Conservation (phyloP, 23 tunicate genomes). For the Halocynthia aurantium region DNA sequence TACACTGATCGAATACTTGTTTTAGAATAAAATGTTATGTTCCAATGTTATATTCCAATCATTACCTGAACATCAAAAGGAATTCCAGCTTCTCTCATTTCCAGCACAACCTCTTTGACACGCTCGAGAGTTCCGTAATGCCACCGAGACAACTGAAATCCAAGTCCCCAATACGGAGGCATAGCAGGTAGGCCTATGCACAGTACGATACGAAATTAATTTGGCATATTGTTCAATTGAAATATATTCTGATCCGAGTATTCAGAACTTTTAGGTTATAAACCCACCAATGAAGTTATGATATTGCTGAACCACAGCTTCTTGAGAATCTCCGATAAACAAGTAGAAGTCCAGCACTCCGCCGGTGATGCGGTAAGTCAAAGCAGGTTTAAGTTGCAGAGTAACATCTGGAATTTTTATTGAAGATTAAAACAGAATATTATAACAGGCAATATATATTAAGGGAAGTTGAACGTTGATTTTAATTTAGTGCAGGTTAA, state of each 20-base stretch:
- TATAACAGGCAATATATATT: no score
- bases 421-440: no score
- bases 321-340: constrained; percentile 89
- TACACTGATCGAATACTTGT: not conserved
- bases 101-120: constrained; percentile 75
- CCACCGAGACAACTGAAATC: constrained; percentile 94
- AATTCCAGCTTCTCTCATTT: constrained; percentile 89
- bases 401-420: constrained; percentile 42
- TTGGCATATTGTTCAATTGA: not conserved
- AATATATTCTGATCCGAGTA: not conserved
- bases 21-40: not conserved
- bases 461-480: no score
- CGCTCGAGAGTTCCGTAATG: constrained; percentile 68
- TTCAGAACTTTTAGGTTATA: not conserved
- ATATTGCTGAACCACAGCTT: constrained; percentile 64
- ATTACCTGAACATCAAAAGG: constrained; percentile 92
- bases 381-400: constrained; percentile 76
- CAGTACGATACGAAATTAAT: no score
- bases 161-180: constrained; percentile 99
- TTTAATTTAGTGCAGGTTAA: no score
- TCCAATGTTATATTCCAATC: not conserved
- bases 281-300: constrained; percentile 57
- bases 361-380: constrained; percentile 88
- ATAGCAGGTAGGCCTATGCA: constrained; percentile 57
- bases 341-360: constrained; percentile 95